Evolutionary conservation across 2,888 invertebrate species (phyloP), one percentile per base, ranked within the genome.

Genomic region (Andrena praecox): DNA sequence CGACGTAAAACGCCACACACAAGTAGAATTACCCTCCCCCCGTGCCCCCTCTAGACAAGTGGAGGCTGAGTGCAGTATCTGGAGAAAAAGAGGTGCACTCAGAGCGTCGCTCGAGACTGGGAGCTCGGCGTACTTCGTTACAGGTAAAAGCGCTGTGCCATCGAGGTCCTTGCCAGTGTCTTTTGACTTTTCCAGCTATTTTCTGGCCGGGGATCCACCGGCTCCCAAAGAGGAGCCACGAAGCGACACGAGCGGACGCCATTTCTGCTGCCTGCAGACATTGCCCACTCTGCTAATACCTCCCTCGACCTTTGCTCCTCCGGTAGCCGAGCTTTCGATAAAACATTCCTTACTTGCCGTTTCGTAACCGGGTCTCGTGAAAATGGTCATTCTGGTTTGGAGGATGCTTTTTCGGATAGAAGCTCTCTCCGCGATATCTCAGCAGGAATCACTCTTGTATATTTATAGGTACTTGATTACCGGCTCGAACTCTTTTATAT

Each of bases 71-170:
- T n/a, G 42, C 72, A 35, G 35, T 10, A 16, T 16, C 29, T 24
- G 24, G 50, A 50, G 75, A 62, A 62, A 54, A 42, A 63, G 54
- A 29, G 66, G 62, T 31, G 69, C 75, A 62, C 69, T 69, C 20
- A 35, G 6, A 62, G 31, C 35, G 27, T 52, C 27, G 1, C 31
- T 60, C 20, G 8, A 4, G 29, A 42, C 20, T 66, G 59, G 66
- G 60, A 29, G n/a, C 63, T 35, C 20, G 54, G 24, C 62, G 54
- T 33, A 68, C 66, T 68, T 74, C 74, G 78, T 78, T 68, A 74
- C 62, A 68, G 62, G 54, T 68, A 48, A 68, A 74, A 63, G 75
- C 54, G 50, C 54, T 42, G 10, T 20, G 27, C 35, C 12, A 33
- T 59, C 59, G 33, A 48, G 24, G 29, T 67, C 31, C 52, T 33